Evolutionary conservation across 2,888 invertebrate species (phyloP), one percentile per base, ranked within the genome.

Genomic region (Troides oblongomaculatus): DNA sequence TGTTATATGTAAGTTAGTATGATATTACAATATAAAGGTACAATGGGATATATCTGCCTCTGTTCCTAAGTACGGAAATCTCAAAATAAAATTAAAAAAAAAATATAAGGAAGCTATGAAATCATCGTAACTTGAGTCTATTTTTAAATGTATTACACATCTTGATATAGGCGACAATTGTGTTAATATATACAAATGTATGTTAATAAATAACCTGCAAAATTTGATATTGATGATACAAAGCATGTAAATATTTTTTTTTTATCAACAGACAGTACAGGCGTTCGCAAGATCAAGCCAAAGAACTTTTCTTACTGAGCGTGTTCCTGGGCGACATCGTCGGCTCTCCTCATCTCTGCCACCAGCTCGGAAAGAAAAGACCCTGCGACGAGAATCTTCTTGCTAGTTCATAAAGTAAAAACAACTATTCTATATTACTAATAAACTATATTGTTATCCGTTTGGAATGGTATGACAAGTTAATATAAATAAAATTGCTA

Each of bases 281-380:
- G 87, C 92, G 94, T 67, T 96, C 96, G 64, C 94, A 95, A 56
- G 95, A 95, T 76, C 94, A 94, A 77, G 94, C 94, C 81, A 96
- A 97, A 86, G 96, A 97, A 90, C 95, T 95, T 89, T 97, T 97
- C 86, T 93, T 97, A 56, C 94, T 97, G 74, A 97, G 97, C 82
- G 96, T 97, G 73, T 97, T 97, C 88, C 92, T 97, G 70, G 97
- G 97, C 43, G 96, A 97, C 88, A 96, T 97, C 80, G 95, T 97
- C 72, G 96, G 95, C 23, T 97, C 97, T 69, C 95, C 96, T 18
- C 94, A 94, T 76, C 93, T 97, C 68, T 97, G 97, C 85, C 96
- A 95, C 81, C 96, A 96, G 84, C 93, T 97, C 77, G 96, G 95
- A 72, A 97, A 97, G 84, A 79, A 90, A 36, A 80, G 92, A 73